These are phyloP conservation scores for Psittacula cyanocephala DNA, from an alignment of 2,113 vertebrate genomes.

Conservation along the genomic window DNA sequence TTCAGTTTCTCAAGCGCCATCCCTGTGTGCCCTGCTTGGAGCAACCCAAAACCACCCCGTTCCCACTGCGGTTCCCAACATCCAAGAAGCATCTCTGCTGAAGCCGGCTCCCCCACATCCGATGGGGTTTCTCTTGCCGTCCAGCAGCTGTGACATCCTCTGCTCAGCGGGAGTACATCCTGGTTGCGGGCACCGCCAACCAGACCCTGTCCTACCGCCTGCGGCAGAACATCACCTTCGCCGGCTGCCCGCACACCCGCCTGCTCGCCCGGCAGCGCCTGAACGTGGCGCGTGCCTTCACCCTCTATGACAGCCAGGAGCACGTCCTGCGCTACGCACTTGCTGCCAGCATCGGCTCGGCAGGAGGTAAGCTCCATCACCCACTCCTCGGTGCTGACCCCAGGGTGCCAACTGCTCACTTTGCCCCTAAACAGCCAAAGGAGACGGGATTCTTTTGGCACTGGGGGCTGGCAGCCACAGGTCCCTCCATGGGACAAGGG, in stretches of 20 bases:
- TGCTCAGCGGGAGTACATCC: conserved; percentile 79
- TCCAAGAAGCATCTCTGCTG: rapidly evolving
- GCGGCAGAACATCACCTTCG: conserved; percentile 87
- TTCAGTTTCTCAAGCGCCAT: rapidly evolving
- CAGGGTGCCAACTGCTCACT: background rate
- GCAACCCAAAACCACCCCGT: rapidly evolving
- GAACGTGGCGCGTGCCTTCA: conserved; percentile 80
- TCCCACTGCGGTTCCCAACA: background rate
- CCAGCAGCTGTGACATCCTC: conserved; percentile 76
- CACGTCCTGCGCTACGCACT: conserved; percentile 88
- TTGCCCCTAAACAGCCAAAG: background rate
- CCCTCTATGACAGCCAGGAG: conserved; percentile 87
- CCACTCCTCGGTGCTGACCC: rapidly evolving
- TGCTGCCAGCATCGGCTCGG: conserved; percentile 81
- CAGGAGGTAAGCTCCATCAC: background rate
- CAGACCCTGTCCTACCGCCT: conserved; percentile 84
- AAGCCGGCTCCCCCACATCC: rapidly evolving
- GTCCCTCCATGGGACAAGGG: rapidly evolving
- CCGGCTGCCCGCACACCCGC: conserved; percentile 75
- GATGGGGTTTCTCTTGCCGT: rapidly evolving
- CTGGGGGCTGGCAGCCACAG: background rate
- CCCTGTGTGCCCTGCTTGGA: rapidly evolving
- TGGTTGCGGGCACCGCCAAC: conserved; percentile 68
- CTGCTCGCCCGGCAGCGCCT: conserved; percentile 75
- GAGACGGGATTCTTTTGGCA: background rate